Base-by-base conservation (phyloP, 2,888 invertebrate species). In the Toxonevra muliebris region DNA sequence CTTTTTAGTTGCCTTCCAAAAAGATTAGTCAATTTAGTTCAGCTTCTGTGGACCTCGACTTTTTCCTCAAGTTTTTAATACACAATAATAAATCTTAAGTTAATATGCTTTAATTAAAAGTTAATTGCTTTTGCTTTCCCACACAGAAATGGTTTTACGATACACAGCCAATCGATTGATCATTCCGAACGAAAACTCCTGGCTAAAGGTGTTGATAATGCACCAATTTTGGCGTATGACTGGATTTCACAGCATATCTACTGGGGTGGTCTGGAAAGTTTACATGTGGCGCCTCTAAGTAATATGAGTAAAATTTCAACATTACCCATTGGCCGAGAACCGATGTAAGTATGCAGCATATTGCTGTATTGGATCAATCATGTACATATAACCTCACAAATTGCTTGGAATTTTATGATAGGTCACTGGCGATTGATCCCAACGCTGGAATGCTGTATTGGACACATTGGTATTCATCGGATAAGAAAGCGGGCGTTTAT, bases 241-340 rank as follows among this genome's bases (percentile, higher is more conserved):
- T 94, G 93, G 93, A 88, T 94, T 80, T 91, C 91, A 68, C 84
- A 88, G 68, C 94, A 95, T 86, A 82, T 96, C 67, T 96, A 93
- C 86, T 95, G 94, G 93, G 92, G 93, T 62, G 90, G 89, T 65
- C 86, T 90, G 73, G 89, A 90, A 66, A 88, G 87, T 62, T 88
- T 95, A 72, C 89, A 88, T 76, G 93, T 92, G 45, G 89, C 92
- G 55, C 89, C 88, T 45, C 81, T 94, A 69, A 87, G 87, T 41
- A 88, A 89, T 77, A 84, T 89, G 50, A 86, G 86, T 61, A 84
- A 87, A 67, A 82, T 87, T 10, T 88, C 88, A 76, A 88, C 88
- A 13, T 83, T 93, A 17, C 84, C 90, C 15, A 84, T 87, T 54
- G 89, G 88, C 19, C 86, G 77, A 80, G 76, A 86, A 86, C 80